Percentiles rank a stretch among this genome's conserved stretches.
phyloP scores from a whole-genome alignment of 2,113 vertebrate species.

The Leptobrachium ailaonicum region DNA sequence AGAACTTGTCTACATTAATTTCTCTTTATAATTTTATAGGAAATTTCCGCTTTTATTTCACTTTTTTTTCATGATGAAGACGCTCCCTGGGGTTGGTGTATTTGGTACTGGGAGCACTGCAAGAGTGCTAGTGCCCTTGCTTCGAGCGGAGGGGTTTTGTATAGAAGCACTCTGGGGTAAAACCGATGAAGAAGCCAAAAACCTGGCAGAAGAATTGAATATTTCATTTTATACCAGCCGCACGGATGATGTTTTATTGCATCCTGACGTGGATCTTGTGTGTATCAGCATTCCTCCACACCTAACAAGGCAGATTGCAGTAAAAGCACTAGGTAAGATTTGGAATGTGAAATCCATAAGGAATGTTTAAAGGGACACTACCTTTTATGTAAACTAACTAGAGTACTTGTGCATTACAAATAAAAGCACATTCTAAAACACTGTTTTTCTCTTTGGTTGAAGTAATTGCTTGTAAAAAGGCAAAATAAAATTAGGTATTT shows the following conservation, averaged over 20 bases:
- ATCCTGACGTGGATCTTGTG: slow-evolving; percentile 93
- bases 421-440: too few relatives aligned
- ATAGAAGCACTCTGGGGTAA: slow-evolving; percentile 91
- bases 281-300: slow-evolving; percentile 95
- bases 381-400: too few relatives aligned
- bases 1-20: too few relatives aligned
- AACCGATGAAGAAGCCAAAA: slow-evolving; percentile 89
- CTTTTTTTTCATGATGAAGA: slow-evolving; percentile 63
- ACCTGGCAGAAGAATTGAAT: slow-evolving; percentile 84
- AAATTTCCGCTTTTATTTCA: too few relatives aligned
- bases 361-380: too few relatives aligned
- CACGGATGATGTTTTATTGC: slow-evolving; percentile 89
- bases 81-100: slow-evolving; percentile 94
- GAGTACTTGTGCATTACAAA: too few relatives aligned
- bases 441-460: too few relatives aligned
- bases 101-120: slow-evolving; percentile 93
- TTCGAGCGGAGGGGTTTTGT: slow-evolving; percentile 90
- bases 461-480: too few relatives aligned
- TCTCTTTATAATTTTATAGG: too few relatives aligned
- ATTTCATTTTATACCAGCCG: slow-evolving; percentile 91
- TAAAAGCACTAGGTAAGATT: slow-evolving; percentile 89
- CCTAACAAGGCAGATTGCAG: slow-evolving; percentile 90
- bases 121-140: slow-evolving; percentile 84
- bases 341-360: too few relatives aligned
- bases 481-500: too few relatives aligned